phyloP scores from a whole-genome alignment of 2,888 invertebrate species.

The Diabrotica balteata region DNA sequence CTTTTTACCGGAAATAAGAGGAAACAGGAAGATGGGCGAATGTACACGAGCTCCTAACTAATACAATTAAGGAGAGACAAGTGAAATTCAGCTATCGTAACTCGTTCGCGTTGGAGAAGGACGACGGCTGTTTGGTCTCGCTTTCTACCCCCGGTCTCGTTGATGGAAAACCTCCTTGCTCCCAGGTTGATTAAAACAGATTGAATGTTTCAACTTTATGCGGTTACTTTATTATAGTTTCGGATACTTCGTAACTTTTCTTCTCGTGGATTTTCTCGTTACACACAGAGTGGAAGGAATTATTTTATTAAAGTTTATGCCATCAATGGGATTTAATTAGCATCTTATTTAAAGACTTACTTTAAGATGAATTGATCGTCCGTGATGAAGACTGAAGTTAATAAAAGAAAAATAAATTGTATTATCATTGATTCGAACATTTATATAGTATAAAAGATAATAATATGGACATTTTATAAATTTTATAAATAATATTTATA shows the following conservation, averaged over 20 bases:
- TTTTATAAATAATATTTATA: too few relatives aligned
- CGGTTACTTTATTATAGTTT: constrained; percentile 58
- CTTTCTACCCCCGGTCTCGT: constrained; percentile 38
- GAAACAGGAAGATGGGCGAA: constrained; percentile 46
- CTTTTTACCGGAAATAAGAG: constrained; percentile 46
- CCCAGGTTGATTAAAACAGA: constrained; percentile 61
- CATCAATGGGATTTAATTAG: constrained; percentile 18
- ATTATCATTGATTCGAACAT: too few relatives aligned
- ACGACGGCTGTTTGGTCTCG: constrained; percentile 32
- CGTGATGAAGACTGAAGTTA: too few relatives aligned
- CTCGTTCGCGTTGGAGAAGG: constrained; percentile 52
- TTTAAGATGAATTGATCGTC: not conserved
- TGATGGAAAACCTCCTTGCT: constrained; percentile 58
- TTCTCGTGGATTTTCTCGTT: constrained; percentile 21
- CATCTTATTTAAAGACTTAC: constrained; percentile 11
- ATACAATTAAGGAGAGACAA: constrained; percentile 64
- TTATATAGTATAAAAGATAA: too few relatives aligned
- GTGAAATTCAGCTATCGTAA: constrained; percentile 64
- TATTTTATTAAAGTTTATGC: constrained; percentile 23
- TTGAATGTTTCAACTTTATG: constrained; percentile 61
- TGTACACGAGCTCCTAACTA: constrained; percentile 58
- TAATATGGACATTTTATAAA: too few relatives aligned
- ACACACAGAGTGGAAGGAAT: constrained; percentile 7
- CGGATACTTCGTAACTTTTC: constrained; percentile 51
- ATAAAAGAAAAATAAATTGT: too few relatives aligned